Evolutionary conservation across 1,140 invertebrate species (phyloP).

Genomic region (Scaptomyza hsui): DNA sequence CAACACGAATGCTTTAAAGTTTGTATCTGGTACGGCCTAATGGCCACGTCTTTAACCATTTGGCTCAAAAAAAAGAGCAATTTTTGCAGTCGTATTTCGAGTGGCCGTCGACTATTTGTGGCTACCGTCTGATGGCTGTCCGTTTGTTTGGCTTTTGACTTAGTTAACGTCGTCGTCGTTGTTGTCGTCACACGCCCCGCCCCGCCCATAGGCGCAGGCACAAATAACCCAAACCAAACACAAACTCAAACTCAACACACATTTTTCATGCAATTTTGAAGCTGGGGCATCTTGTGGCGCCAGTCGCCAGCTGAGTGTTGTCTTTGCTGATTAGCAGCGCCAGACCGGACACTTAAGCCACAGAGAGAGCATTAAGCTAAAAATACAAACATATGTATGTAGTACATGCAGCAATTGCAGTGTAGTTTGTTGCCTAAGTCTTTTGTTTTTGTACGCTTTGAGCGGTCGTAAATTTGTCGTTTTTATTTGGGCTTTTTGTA

Average conservation of each 20-base stretch:
- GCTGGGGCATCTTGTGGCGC: conserved; percentile 68
- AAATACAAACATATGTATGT: conserved; percentile 45
- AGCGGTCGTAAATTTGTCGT: conserved; percentile 67
- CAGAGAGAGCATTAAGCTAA: conserved; percentile 26
- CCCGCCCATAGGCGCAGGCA: conserved; percentile 7
- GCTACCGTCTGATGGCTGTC: conserved; percentile 79
- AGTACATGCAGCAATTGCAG: conserved; percentile 45
- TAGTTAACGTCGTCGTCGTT: conserved; percentile 73
- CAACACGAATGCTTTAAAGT: conserved; percentile 17
- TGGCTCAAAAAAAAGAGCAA: conserved; percentile 27
- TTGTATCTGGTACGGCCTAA: conserved; percentile 24
- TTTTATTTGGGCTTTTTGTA: conserved; percentile 76
- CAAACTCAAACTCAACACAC: conserved; percentile 22
- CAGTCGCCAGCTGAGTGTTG: conserved; percentile 54
- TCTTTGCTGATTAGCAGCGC: conserved; percentile 72
- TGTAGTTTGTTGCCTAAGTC: conserved; percentile 58
- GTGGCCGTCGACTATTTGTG: conserved; percentile 45
- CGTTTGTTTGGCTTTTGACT: conserved; percentile 76
- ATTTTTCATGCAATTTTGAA: conserved; percentile 70
- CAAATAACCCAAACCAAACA: conserved; percentile 37
- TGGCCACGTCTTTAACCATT: conserved; percentile 43
- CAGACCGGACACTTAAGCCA: conserved; percentile 9
- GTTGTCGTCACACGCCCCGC: conserved; percentile 32
- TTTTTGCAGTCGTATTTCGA: conserved; percentile 59
- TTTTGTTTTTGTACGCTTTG: conserved; percentile 39